Conservation (phyloP, 2,888 invertebrate species). For the Gandaritis pyraliata region DNA sequence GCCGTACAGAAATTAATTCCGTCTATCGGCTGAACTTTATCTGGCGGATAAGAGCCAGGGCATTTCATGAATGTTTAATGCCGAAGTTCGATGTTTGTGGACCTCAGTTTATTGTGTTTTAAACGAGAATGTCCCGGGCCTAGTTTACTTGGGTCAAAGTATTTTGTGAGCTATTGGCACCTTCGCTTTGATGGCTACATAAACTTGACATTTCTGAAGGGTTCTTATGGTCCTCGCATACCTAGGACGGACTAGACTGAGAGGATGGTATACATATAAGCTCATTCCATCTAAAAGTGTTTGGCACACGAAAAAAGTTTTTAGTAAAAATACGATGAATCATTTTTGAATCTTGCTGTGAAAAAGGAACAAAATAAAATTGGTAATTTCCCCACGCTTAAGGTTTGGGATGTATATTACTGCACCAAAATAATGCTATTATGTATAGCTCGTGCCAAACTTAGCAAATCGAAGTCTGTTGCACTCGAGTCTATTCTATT, state of each 20-base stretch:
- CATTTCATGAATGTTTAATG: conserved; percentile 45
- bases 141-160: conserved; percentile 19
- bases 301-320: no score
- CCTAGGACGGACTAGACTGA: no score
- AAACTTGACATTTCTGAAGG: neutral
- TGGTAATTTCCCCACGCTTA: neutral
- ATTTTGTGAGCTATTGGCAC: conserved; percentile 20
- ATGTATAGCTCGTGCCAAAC: conserved; percentile 1
- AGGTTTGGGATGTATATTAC: neutral
- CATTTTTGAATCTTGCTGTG: no score
- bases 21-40: conserved; percentile 45
- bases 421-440: conserved; percentile 6
- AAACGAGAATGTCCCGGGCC: conserved; percentile 20
- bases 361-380: neutral
- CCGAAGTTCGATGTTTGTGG: conserved; percentile 38
- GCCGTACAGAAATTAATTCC: conserved; percentile 39
- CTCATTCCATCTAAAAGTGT: no score
- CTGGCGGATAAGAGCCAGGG: conserved; percentile 42
- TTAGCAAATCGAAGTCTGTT: neutral
- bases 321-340: no score
- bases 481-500: no score
- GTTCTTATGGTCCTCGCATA: neutral
- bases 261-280: no score
- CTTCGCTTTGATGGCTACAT: conserved; percentile 7
- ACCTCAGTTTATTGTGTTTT: conserved; percentile 36